These are phyloP conservation scores for Brachypodius melanocephalos DNA, from an alignment of 2,113 vertebrate genomes.

Conservation along the genomic window DNA sequence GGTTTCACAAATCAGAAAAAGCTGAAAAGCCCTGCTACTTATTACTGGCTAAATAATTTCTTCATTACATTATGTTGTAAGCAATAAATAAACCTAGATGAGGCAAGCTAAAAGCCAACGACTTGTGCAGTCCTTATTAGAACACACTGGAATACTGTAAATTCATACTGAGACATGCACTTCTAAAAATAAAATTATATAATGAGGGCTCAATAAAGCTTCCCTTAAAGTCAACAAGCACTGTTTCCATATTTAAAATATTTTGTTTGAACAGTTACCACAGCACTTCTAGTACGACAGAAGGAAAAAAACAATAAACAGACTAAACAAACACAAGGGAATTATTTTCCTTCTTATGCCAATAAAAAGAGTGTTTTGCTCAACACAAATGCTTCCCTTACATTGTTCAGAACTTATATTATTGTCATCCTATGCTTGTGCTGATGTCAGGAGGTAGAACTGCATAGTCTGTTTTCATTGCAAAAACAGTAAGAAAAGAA, in stretches of 20 bases:
- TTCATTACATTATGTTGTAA: not conserved
- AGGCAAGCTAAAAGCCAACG: not conserved
- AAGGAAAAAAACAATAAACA: not conserved
- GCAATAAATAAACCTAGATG: not conserved
- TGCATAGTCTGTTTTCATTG: not conserved
- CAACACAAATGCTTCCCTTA: not conserved
- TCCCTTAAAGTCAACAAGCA: not conserved
- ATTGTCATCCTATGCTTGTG: not conserved
- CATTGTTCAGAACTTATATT: not conserved
- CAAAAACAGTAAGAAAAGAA: not conserved
- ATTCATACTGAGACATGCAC: not conserved
- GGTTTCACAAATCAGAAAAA: not conserved
- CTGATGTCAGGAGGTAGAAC: not conserved
- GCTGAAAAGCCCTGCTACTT: not conserved
- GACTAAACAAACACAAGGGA: not conserved
- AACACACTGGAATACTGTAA: not conserved
- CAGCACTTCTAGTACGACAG: not conserved
- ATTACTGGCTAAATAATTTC: not conserved
- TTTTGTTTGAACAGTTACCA: conserved; percentile 1
- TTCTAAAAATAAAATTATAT: conserved; percentile 25
- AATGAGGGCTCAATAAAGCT: not conserved
- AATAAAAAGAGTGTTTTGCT: not conserved
- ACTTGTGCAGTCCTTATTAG: not conserved
- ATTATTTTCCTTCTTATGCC: not conserved
- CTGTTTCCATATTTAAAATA: not conserved